phyloP scores from a whole-genome alignment of 2,797 vertebrate species.

The Poecilia velifera region DNA sequence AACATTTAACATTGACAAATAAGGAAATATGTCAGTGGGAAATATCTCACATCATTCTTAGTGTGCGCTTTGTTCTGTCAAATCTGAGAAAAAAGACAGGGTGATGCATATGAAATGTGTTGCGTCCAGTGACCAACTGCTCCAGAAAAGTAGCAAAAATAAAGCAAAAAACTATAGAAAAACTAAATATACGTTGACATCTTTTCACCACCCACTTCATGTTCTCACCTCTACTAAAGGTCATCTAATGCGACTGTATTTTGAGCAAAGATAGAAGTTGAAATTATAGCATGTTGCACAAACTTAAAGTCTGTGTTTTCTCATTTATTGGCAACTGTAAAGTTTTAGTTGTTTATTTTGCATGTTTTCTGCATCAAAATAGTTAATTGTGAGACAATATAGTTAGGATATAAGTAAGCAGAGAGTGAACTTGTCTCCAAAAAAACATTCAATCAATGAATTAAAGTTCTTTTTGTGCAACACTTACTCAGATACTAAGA shows the following conservation, averaged over 20 bases:
- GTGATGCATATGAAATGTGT: slow-evolving; percentile 5
- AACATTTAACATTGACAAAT: background rate
- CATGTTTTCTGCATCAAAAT: slow-evolving; percentile 4
- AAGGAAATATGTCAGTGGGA: background rate
- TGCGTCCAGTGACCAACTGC: slow-evolving; percentile 3
- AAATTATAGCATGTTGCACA: slow-evolving; percentile 7
- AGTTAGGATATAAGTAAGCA: too few relatives aligned
- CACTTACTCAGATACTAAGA: too few relatives aligned
- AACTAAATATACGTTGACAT: slow-evolving; percentile 18
- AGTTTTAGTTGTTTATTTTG: background rate
- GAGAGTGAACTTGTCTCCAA: too few relatives aligned
- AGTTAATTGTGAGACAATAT: background rate
- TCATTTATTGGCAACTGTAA: slow-evolving; percentile 10
- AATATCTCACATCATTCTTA: background rate
- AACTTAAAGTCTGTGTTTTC: slow-evolving; percentile 30
- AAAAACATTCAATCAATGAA: too few relatives aligned
- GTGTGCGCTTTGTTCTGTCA: background rate
- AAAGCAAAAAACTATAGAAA: slow-evolving; percentile 30
- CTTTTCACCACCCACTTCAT: slow-evolving; percentile 15
- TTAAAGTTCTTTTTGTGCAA: too few relatives aligned
- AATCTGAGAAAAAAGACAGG: background rate
- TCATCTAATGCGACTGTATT: slow-evolving; percentile 33
- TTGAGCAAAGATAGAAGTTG: slow-evolving; percentile 34
- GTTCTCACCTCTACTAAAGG: slow-evolving; percentile 17
- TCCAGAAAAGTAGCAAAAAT: background rate